phyloP scores from a whole-genome alignment of 2,888 invertebrate genomes.

The Nezara viridula region DNA sequence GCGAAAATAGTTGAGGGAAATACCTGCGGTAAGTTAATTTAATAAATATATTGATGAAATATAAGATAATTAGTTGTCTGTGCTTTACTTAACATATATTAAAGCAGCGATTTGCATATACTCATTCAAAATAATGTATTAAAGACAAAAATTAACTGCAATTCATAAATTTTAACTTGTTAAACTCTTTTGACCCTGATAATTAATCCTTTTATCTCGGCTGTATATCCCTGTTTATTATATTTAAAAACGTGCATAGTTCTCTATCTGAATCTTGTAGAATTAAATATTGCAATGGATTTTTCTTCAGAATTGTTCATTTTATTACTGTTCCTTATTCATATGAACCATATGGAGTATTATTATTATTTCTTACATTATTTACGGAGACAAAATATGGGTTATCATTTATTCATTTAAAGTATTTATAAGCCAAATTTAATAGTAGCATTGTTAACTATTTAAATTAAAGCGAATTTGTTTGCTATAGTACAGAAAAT shows the following conservation, averaged over 20 bases:
- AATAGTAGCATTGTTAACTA: background rate
- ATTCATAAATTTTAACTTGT: background rate
- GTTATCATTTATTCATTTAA: background rate
- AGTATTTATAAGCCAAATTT: background rate
- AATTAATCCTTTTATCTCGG: slow-evolving; percentile 24
- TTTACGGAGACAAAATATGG: background rate
- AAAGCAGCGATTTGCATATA: background rate
- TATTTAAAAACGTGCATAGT: background rate
- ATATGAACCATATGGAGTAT: background rate
- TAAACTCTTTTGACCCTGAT: slow-evolving; percentile 3
- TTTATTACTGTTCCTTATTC: background rate
- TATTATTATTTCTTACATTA: background rate
- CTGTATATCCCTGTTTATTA: background rate
- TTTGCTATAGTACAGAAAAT: background rate
- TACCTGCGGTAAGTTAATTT: background rate
- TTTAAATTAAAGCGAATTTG: background rate
- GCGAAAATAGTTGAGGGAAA: background rate
- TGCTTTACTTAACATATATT: background rate
- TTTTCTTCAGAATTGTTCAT: background rate
- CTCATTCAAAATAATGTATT: background rate
- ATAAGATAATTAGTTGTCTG: background rate
- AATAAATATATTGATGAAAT: background rate
- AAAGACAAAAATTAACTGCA: background rate
- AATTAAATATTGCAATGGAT: background rate
- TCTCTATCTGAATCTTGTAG: background rate